phyloP scores from a whole-genome alignment of 2,797 vertebrate species.

The Aphelocoma californica region DNA sequence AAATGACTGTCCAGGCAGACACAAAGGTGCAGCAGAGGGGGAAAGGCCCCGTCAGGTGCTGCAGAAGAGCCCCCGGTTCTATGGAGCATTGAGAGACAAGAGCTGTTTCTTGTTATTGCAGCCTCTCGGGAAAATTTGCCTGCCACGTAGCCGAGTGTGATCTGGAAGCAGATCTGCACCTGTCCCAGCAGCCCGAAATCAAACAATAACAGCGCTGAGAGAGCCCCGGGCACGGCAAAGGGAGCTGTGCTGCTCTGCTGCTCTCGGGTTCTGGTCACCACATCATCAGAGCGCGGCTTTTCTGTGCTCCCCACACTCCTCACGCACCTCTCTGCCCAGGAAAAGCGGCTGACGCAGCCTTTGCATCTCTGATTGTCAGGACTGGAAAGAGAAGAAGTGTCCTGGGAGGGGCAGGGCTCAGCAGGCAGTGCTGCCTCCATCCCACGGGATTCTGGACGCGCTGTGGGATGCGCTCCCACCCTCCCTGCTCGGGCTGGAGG shows the following conservation, averaged over 20 bases:
- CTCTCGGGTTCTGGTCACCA: neutral
- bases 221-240: neutral
- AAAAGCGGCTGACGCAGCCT: neutral
- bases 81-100: slow-evolving; percentile 48
- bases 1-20: neutral
- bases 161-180: slow-evolving; percentile 47
- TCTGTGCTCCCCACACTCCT: accelerated
- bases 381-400: neutral
- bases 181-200: neutral
- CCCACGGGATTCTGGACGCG: accelerated
- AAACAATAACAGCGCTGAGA: neutral
- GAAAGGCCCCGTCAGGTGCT: neutral
- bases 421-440: neutral
- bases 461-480: neutral
- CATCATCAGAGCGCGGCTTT: accelerated
- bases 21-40: neutral
- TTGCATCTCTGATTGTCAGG: neutral
- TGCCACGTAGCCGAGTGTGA: neutral
- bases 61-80: slow-evolving; percentile 9
- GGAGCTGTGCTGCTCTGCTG: neutral
- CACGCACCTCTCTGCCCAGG: neutral
- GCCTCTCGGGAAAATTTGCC: slow-evolving; percentile 29
- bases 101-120: slow-evolving; percentile 13
- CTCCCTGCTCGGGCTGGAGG: neutral
- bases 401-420: accelerated